These are phyloP conservation scores for Nicator chloris DNA, from an alignment of 2,113 vertebrate species.

Conservation along the genomic window DNA sequence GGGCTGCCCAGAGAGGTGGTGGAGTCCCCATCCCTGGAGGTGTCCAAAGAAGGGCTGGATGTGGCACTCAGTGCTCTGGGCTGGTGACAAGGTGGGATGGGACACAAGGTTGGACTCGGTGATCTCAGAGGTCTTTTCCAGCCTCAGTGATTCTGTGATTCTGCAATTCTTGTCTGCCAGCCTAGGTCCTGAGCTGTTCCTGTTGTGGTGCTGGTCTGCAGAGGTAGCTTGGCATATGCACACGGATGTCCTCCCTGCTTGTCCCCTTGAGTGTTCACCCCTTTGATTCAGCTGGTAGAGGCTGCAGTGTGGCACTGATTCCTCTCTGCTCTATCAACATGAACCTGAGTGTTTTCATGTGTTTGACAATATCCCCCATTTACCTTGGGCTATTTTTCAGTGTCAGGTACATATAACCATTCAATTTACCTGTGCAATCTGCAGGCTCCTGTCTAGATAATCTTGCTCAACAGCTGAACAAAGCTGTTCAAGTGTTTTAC, in stretches of 20 bases:
- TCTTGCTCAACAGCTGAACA: neutral
- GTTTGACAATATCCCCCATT: too few relatives aligned
- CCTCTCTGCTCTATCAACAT: rapidly evolving
- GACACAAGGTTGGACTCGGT: neutral
- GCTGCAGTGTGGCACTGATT: rapidly evolving
- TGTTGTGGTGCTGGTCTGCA: neutral
- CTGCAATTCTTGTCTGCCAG: neutral
- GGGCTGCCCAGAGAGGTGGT: neutral
- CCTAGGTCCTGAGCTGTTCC: neutral
- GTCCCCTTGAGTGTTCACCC: neutral
- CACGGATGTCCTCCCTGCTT: neutral
- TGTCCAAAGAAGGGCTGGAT: neutral
- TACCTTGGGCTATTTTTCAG: neutral
- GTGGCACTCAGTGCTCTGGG: neutral
- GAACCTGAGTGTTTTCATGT: neutral
- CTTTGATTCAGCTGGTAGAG: neutral
- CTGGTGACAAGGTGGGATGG: rapidly evolving
- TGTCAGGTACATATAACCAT: rapidly evolving
- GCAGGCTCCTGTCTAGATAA: neutral
- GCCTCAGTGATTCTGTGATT: neutral
- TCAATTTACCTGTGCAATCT: neutral
- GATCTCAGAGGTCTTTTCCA: neutral
- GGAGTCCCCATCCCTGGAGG: neutral
- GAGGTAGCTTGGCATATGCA: neutral
- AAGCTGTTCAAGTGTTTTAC: neutral